Evolutionary conservation across 2,113 vertebrate genomes (phyloP).

Genomic region (Dolichotis patagonum): DNA sequence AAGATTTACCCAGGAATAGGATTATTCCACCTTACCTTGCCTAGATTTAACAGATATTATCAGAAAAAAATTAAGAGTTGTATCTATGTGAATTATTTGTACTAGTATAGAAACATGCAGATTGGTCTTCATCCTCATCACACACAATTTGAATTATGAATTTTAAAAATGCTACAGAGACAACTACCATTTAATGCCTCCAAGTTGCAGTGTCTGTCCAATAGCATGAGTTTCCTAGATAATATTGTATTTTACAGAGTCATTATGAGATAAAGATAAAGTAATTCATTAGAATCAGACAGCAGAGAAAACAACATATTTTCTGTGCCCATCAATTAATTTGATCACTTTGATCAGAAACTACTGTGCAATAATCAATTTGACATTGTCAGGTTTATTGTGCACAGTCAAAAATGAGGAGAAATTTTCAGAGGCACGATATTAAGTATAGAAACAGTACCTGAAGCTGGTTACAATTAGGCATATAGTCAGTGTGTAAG

Average conservation of each 20-base stretch:
- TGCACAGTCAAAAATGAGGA: slow-evolving; percentile 52
- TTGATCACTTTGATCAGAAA: slow-evolving; percentile 34
- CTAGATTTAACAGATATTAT: not conserved
- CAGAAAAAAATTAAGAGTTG: not conserved
- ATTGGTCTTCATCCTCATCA: not conserved
- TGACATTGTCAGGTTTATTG: slow-evolving; percentile 50
- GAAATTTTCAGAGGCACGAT: not conserved
- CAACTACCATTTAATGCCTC: not conserved
- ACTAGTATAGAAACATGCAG: not conserved
- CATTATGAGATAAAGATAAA: not conserved
- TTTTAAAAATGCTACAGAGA: not conserved
- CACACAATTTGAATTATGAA: not conserved
- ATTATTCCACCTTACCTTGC: not conserved
- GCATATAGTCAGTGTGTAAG: not conserved
- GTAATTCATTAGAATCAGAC: not conserved
- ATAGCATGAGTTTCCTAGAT: not conserved
- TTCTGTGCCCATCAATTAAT: slow-evolving; percentile 31
- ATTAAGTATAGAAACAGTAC: slow-evolving; percentile 39
- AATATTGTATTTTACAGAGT: not conserved
- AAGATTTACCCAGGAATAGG: not conserved
- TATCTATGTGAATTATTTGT: not conserved
- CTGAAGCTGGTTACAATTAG: slow-evolving; percentile 55
- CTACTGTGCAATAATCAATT: slow-evolving; percentile 45
- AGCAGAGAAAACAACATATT: slow-evolving; percentile 1
- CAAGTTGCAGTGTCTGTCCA: not conserved